Percentiles rank a stretch among this genome's conserved stretches.
Evolutionary conservation across 2,113 vertebrate genomes (phyloP).

Genomic region (Dermatemys mawii): DNA sequence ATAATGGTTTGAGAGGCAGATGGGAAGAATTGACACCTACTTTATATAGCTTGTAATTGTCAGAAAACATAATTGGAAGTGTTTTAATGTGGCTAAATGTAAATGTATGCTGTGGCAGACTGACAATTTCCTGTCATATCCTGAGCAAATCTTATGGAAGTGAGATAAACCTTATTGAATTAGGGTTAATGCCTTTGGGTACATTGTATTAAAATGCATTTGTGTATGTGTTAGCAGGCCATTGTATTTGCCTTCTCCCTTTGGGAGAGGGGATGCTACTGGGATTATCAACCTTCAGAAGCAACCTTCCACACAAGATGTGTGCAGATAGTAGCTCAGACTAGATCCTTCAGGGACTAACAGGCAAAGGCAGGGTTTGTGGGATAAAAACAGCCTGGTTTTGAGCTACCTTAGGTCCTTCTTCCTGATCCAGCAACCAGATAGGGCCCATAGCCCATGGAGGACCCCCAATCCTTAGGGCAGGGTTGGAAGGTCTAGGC

Average conservation of each 20-base stretch:
- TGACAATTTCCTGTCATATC: not conserved
- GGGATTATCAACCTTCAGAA: not conserved
- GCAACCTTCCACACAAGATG: not conserved
- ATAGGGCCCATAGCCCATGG: not conserved
- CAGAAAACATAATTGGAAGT: not conserved
- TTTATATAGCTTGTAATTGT: not conserved
- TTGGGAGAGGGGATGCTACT: not conserved
- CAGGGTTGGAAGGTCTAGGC: not conserved
- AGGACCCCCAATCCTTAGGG: not conserved
- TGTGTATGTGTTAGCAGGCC: not conserved
- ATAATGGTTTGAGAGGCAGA: slow-evolving; percentile 14
- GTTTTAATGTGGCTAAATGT: not conserved
- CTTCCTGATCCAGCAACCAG: not conserved
- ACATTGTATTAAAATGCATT: not conserved
- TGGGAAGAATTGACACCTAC: not conserved
- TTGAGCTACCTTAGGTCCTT: not conserved
- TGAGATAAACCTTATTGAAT: not conserved
- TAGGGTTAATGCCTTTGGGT: not conserved
- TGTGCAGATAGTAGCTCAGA: not conserved
- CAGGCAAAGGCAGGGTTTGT: not conserved
- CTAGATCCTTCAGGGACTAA: not conserved
- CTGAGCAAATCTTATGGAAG: not conserved
- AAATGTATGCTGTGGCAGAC: slow-evolving; percentile 11
- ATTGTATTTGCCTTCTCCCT: not conserved
- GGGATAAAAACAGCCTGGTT: not conserved